A percentile compares a stretch with the other conserved stretches of the same genome.
Evolutionary conservation across 2,888 invertebrate genomes (phyloP).

Genomic region (Cylloceria caligata): DNA sequence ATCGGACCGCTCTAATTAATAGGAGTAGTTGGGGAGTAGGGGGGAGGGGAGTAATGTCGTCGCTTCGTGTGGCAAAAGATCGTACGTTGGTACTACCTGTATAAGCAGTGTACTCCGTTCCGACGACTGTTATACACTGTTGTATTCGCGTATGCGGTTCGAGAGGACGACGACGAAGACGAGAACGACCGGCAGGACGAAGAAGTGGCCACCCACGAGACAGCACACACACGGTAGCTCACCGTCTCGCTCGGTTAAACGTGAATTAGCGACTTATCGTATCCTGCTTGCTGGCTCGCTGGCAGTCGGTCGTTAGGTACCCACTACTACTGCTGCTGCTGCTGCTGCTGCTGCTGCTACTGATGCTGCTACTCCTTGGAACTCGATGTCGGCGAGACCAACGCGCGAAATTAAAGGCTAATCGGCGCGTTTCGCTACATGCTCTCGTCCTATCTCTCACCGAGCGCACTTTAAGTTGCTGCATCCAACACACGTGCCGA

Average conservation of each 20-base stretch:
- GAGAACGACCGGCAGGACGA: slow-evolving; percentile 67
- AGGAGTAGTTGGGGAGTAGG: slow-evolving; percentile 49
- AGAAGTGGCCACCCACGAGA: slow-evolving; percentile 79
- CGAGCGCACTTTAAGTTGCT: slow-evolving; percentile 44
- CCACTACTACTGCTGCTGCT: slow-evolving; percentile 35
- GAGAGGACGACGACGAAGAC: slow-evolving; percentile 46
- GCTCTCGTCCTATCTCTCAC: slow-evolving; percentile 51
- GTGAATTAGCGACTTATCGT: slow-evolving; percentile 82
- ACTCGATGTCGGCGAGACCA: slow-evolving; percentile 53
- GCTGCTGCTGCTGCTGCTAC: slow-evolving; percentile 34
- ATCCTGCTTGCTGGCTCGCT: slow-evolving; percentile 65
- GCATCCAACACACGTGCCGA: slow-evolving; percentile 44
- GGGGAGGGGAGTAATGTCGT: slow-evolving; percentile 56
- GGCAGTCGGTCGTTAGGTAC: slow-evolving; percentile 64
- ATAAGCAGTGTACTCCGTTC: slow-evolving; percentile 56
- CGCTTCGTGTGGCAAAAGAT: slow-evolving; percentile 68
- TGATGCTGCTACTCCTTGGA: slow-evolving; percentile 28
- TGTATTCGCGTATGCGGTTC: slow-evolving; percentile 58
- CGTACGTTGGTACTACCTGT: slow-evolving; percentile 51
- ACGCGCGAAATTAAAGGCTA: slow-evolving; percentile 67
- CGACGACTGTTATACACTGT: slow-evolving; percentile 57
- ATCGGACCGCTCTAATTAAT: slow-evolving; percentile 81
- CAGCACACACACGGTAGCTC: slow-evolving; percentile 61
- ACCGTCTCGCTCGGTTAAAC: slow-evolving; percentile 76
- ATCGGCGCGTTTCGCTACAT: slow-evolving; percentile 61